phyloP scores from a whole-genome alignment of 2,113 vertebrate genomes.

The Condylura cristata region DNA sequence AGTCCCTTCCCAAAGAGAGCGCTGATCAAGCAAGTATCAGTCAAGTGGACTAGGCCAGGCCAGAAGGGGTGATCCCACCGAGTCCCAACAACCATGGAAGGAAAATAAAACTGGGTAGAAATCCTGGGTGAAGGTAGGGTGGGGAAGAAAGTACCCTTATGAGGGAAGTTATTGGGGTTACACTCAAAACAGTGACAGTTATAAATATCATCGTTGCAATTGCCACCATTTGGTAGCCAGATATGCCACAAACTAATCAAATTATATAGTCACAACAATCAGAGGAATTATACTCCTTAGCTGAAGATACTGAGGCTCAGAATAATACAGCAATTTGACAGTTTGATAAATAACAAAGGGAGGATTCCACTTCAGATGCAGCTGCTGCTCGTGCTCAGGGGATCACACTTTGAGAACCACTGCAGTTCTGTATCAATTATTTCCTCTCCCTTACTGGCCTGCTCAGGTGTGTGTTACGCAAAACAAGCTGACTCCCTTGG shows the following conservation, averaged over 20 bases:
- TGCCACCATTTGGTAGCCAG: background rate
- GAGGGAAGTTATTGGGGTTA: too few relatives aligned
- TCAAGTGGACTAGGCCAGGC: background rate
- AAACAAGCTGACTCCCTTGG: background rate
- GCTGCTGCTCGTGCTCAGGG: background rate
- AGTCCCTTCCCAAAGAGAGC: background rate
- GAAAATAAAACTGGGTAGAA: background rate
- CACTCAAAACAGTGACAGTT: background rate
- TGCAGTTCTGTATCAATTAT: background rate
- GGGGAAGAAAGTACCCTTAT: rapidly evolving
- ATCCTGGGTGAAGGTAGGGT: background rate
- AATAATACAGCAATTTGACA: background rate
- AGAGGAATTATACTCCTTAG: background rate
- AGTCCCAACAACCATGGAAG: background rate
- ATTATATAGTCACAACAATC: background rate
- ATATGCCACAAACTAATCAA: background rate
- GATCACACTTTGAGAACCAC: background rate
- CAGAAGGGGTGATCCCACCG: background rate
- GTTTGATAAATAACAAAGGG: background rate
- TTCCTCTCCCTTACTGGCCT: background rate
- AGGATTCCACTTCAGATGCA: background rate
- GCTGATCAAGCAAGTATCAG: background rate
- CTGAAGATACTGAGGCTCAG: background rate
- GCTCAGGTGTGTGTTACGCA: background rate
- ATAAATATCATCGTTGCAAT: background rate